Conservation (phyloP, 2,113 vertebrate species). For the Rana temporaria region DNA sequence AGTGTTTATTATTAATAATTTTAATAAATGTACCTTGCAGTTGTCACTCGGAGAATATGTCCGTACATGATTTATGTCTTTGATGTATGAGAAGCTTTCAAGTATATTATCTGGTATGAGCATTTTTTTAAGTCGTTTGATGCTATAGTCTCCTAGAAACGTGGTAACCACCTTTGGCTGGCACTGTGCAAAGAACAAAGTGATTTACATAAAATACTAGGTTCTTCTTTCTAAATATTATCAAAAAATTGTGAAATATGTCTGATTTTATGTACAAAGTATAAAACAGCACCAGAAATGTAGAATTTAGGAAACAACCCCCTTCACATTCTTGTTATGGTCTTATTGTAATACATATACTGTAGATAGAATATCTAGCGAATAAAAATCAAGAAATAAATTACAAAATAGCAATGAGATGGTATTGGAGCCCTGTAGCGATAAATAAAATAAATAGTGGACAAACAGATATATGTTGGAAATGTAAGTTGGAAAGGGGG, state of each 20-base stretch:
- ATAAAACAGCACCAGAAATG: too few relatives aligned
- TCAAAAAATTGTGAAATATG: not conserved
- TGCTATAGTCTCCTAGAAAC: conserved; percentile 10
- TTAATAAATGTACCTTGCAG: not conserved
- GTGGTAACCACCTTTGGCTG: conserved; percentile 16
- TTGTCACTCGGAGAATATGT: not conserved
- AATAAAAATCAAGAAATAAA: too few relatives aligned
- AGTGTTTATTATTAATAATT: not conserved
- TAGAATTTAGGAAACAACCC: too few relatives aligned
- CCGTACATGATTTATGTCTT: conserved; percentile 6
- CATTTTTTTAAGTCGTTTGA: conserved; percentile 11
- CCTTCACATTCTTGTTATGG: too few relatives aligned
- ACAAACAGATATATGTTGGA: too few relatives aligned
- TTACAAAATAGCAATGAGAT: too few relatives aligned
- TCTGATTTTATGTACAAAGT: not conserved
- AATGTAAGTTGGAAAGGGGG: too few relatives aligned
- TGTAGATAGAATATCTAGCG: too few relatives aligned
- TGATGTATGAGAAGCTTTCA: conserved; percentile 34
- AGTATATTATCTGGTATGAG: not conserved
- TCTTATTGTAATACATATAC: too few relatives aligned
- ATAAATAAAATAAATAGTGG: too few relatives aligned
- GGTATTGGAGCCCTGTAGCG: too few relatives aligned
- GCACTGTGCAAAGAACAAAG: not conserved
- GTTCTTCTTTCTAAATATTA: not conserved
- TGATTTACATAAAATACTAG: not conserved